Conservation (phyloP, 2,888 invertebrate species). For the Periphyllus acericola region DNA sequence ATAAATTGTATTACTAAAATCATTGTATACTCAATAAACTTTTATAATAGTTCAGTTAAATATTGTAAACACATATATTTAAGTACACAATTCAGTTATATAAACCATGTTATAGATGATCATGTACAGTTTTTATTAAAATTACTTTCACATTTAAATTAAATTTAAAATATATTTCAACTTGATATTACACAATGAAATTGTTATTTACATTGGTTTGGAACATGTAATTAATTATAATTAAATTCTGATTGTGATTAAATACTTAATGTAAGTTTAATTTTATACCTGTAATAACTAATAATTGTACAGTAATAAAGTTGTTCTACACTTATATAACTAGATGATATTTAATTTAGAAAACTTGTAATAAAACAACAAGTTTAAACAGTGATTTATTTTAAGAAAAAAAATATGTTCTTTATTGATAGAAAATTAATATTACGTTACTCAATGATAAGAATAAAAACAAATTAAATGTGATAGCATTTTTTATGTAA, state of each 20-base stretch:
- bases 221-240: constrained; percentile 36
- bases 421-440: constrained; percentile 28
- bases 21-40: constrained; percentile 14
- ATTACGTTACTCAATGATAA: constrained; percentile 10
- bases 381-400: constrained; percentile 43
- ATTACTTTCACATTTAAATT: constrained; percentile 20
- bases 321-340: constrained; percentile 28
- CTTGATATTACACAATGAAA: constrained; percentile 21
- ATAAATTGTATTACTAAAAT: constrained; percentile 13
- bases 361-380: neutral
- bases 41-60: constrained; percentile 22
- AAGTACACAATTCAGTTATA: neutral
- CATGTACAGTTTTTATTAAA: neutral
- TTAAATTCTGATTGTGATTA: constrained; percentile 57
- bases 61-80: neutral
- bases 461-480: constrained; percentile 3
- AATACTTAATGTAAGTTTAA: constrained; percentile 51
- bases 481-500: constrained; percentile 7
- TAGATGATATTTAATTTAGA: constrained; percentile 27
- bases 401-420: constrained; percentile 35
- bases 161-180: constrained; percentile 6
- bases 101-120: constrained; percentile 1
- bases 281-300: constrained; percentile 53
- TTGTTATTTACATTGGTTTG: constrained; percentile 30
- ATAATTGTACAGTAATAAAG: constrained; percentile 53